These are phyloP conservation scores for Paracyclopina nana DNA, from an alignment of 1,140 invertebrate genomes.

Conservation along the genomic window DNA sequence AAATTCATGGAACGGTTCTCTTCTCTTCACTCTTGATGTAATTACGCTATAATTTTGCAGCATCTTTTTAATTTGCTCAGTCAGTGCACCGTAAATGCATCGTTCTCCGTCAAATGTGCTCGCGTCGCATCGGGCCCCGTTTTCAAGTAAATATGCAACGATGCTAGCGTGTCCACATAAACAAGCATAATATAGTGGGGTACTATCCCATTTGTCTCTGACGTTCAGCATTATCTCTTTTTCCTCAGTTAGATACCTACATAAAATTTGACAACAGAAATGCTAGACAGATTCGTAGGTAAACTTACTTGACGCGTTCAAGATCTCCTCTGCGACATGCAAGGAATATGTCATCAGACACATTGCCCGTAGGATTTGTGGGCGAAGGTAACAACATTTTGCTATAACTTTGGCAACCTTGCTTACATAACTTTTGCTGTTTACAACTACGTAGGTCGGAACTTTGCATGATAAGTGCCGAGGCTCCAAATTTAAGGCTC, in stretches of 20 bases:
- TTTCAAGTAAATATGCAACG: constrained; percentile 32
- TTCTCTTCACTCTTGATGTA: constrained; percentile 27
- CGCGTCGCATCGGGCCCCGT: constrained; percentile 35
- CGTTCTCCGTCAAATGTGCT: constrained; percentile 39
- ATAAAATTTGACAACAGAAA: constrained; percentile 12
- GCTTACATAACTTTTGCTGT: too few species aligned
- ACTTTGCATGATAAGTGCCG: too few species aligned
- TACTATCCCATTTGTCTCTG: constrained; percentile 35
- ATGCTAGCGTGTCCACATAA: constrained; percentile 34
- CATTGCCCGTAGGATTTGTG: too few species aligned
- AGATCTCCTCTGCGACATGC: constrained; percentile 28
- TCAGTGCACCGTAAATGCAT: constrained; percentile 36
- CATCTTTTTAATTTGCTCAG: constrained; percentile 30
- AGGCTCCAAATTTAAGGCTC: too few species aligned
- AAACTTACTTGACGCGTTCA: constrained; percentile 25
- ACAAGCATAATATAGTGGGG: constrained; percentile 37
- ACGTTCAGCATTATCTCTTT: constrained; percentile 33
- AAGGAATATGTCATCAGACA: constrained; percentile 25
- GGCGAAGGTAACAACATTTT: too few species aligned
- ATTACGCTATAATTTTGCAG: constrained; percentile 31
- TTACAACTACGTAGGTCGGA: too few species aligned
- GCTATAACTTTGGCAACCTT: too few species aligned
- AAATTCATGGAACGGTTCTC: constrained; percentile 34
- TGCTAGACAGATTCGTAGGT: background rate
- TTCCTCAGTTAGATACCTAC: constrained; percentile 30